Evolutionary conservation across 2,113 vertebrate species (phyloP).

Genomic region (Eulemur rufifrons): DNA sequence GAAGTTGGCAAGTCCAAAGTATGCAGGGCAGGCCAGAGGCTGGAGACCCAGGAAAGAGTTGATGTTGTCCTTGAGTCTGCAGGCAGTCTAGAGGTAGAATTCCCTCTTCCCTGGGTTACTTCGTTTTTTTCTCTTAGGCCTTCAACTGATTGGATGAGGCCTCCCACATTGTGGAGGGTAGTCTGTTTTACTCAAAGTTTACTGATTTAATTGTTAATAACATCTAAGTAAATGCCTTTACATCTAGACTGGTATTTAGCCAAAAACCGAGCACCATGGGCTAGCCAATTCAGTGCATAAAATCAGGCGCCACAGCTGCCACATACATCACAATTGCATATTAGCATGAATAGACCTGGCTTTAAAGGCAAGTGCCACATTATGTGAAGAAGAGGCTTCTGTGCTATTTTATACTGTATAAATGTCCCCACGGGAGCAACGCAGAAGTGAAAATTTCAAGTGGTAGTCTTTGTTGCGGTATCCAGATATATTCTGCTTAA

Average conservation of each 20-base stretch:
- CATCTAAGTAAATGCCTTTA: background rate
- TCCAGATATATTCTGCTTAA: conserved; percentile 15
- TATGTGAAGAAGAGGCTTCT: background rate
- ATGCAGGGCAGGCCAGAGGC: background rate
- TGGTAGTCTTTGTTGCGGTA: background rate
- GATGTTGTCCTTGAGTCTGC: background rate
- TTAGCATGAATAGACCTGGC: background rate
- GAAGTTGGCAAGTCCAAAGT: background rate
- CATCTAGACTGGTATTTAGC: background rate
- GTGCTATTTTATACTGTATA: background rate
- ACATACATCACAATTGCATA: background rate
- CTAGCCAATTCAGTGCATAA: background rate
- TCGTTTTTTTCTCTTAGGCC: background rate
- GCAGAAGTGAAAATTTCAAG: conserved; percentile 9
- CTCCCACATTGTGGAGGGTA: background rate
- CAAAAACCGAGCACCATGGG: background rate
- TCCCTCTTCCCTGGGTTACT: background rate
- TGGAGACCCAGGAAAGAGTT: background rate
- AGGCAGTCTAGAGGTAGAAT: background rate
- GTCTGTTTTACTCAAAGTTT: background rate
- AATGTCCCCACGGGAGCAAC: background rate
- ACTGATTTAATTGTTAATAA: background rate
- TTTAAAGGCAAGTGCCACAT: background rate
- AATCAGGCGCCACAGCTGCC: background rate
- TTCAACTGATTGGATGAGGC: background rate